Base-by-base conservation (phyloP, 2,797 vertebrate genomes). In the Nannoperca australis region DNA sequence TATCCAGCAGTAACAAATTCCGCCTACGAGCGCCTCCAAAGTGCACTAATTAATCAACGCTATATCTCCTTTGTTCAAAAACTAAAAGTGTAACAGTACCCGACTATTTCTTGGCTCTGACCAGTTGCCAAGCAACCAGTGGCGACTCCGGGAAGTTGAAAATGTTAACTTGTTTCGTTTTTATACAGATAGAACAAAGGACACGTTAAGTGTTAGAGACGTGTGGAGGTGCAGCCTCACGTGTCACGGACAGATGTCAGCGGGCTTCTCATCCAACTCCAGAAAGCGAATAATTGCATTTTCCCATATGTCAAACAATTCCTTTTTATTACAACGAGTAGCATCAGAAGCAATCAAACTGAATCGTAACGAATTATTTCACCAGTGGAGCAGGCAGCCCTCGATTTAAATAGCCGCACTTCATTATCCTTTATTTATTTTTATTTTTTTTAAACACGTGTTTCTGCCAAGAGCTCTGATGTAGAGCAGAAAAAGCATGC, bases 401-500 rank as follows among this genome's bases (percentile, higher is more conserved):
- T 64, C 24, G 3, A 32, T 24, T 32, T 22, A 58, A 76, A 45
- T 15, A 60, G 34, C 8, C 64, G 45, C 44, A 54, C 22, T 53
- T 66, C 34, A 38, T 59, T 22, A 5, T 68, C 40, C 20, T 69
- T 27, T n/a, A n/a, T n/a, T n/a, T n/a, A n/a, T n/a, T 27, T 27
- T 27, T 27, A 1, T 27, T 27, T 27, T 27, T 34, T 6, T 79
- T 60, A 30, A 44, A 65, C 6, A 15, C 10, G 15, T 24, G 14
- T 55, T 68, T 64, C 36, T 71, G 72, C 49, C 11, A 32, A 36
- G 61, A 70, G 67, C 18, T 55, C 49, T 11, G 49, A 65, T 14
- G 27, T 17, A 9, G 24, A 74, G 54, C 30, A 63, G 60, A 71
- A 60, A 56, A 63, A 67, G 36, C 64, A 69, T 63, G 71, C 68